phyloP scores from a whole-genome alignment of 2,888 invertebrate species.

The Spodoptera exigua region DNA sequence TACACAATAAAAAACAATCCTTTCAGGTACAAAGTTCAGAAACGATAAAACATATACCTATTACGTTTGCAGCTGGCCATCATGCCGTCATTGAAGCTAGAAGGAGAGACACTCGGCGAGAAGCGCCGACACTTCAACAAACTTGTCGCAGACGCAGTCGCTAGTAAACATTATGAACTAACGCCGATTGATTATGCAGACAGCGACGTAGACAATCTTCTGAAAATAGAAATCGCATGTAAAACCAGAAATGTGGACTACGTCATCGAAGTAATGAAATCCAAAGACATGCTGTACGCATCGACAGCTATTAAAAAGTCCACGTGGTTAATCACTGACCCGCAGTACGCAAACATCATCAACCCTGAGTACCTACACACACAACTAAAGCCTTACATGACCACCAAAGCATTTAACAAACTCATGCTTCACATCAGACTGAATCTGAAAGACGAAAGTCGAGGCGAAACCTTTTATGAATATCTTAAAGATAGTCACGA shows the following conservation, averaged over 20 bases:
- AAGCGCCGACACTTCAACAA: too few relatives aligned
- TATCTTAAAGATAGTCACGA: slow-evolving; percentile 60
- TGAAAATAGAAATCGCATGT: slow-evolving; percentile 74
- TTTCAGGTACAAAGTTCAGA: too few relatives aligned
- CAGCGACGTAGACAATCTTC: slow-evolving; percentile 69
- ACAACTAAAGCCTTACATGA: slow-evolving; percentile 74
- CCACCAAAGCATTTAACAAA: slow-evolving; percentile 72
- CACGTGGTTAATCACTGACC: slow-evolving; percentile 74
- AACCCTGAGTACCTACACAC: slow-evolving; percentile 62
- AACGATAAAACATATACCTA: background rate
- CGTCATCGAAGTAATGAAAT: slow-evolving; percentile 70
- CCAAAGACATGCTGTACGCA: slow-evolving; percentile 74
- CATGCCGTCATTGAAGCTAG: slow-evolving; percentile 59
- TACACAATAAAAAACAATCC: too few relatives aligned
- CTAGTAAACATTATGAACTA: slow-evolving; percentile 45
- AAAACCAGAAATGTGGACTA: slow-evolving; percentile 67
- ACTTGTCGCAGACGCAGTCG: slow-evolving; percentile 56
- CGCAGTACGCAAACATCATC: slow-evolving; percentile 61
- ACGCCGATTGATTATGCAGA: slow-evolving; percentile 57
- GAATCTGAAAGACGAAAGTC: slow-evolving; percentile 69
- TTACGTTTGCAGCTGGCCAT: slow-evolving; percentile 34
- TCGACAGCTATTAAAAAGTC: slow-evolving; percentile 73
- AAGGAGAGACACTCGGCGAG: slow-evolving; percentile 40
- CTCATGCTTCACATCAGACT: slow-evolving; percentile 74
- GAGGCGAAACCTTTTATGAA: slow-evolving; percentile 76